phyloP scores from a whole-genome alignment of 1,140 invertebrate genomes.

The Glossosoma conforme region DNA sequence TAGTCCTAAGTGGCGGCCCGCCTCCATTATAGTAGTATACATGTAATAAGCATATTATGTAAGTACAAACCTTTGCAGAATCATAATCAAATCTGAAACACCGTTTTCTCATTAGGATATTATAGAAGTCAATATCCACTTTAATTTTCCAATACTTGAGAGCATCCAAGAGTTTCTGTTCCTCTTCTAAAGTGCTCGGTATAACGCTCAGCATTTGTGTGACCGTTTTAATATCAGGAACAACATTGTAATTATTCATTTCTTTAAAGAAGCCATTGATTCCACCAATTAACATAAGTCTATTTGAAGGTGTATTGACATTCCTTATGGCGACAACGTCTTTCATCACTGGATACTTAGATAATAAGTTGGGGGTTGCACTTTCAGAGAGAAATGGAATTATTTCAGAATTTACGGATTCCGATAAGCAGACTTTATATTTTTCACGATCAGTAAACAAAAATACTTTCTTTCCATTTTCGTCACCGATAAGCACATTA shows the following conservation, averaged over 20 bases:
- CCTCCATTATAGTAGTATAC: too few relatives aligned
- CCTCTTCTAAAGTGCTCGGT: slow-evolving; percentile 58
- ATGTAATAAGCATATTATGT: too few relatives aligned
- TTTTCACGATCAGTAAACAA: too few relatives aligned
- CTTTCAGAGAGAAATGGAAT: too few relatives aligned
- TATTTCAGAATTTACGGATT: background rate
- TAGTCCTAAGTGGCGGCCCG: too few relatives aligned
- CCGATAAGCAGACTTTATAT: too few relatives aligned
- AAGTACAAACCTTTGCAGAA: slow-evolving; percentile 65
- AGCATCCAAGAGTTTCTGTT: slow-evolving; percentile 58
- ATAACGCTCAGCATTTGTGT: slow-evolving; percentile 69
- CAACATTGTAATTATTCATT: slow-evolving; percentile 62
- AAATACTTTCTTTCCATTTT: too few relatives aligned
- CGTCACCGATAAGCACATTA: background rate
- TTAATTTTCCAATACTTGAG: slow-evolving; percentile 57
- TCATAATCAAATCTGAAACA: slow-evolving; percentile 60
- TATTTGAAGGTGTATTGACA: slow-evolving; percentile 55
- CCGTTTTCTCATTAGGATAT: slow-evolving; percentile 78
- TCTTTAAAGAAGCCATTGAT: slow-evolving; percentile 63
- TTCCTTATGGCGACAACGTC: slow-evolving; percentile 53
- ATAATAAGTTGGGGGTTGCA: slow-evolving; percentile 54
- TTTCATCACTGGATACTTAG: slow-evolving; percentile 51
- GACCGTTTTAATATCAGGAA: slow-evolving; percentile 74
- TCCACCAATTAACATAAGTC: slow-evolving; percentile 78
- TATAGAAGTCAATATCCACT: slow-evolving; percentile 78